Evolutionary conservation across 2,113 vertebrate genomes (phyloP).

Genomic region (Poeciliopsis retropinna): DNA sequence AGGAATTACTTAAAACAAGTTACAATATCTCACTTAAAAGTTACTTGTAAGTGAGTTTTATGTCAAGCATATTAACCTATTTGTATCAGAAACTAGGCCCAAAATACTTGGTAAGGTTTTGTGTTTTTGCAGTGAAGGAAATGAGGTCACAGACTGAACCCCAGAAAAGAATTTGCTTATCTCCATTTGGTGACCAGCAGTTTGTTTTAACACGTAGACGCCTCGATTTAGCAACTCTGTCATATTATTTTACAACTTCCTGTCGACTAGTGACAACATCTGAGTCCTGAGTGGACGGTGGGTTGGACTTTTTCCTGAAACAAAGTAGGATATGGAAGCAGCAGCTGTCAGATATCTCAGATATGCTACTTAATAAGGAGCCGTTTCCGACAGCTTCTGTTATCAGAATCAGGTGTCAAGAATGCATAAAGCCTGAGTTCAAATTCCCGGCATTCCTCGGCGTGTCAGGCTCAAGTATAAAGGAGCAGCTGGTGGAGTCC

Average conservation of each 20-base stretch:
- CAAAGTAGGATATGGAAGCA: conserved; percentile 40
- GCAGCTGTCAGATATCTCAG: conserved; percentile 61
- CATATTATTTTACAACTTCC: conserved; percentile 50
- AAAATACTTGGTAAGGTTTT: too few species aligned
- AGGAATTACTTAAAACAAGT: too few species aligned
- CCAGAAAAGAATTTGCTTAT: neutral
- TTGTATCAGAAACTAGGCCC: too few species aligned
- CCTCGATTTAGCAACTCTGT: conserved; percentile 46
- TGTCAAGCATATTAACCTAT: too few species aligned
- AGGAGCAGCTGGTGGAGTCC: conserved; percentile 53
- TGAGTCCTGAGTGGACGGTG: conserved; percentile 2
- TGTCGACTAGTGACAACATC: conserved; percentile 44
- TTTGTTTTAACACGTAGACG: conserved; percentile 26
- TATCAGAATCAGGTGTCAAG: conserved; percentile 82
- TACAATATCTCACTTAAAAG: too few species aligned
- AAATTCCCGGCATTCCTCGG: conserved; percentile 75
- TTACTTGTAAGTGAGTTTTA: too few species aligned
- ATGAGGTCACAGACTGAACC: too few species aligned
- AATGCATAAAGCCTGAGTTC: conserved; percentile 58
- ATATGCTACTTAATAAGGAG: conserved; percentile 79
- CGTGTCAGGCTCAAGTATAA: conserved; percentile 72
- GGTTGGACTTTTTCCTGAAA: conserved; percentile 47
- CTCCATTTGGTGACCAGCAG: neutral
- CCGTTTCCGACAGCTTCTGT: conserved; percentile 73
- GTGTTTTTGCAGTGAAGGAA: too few species aligned